These are phyloP conservation scores for Peromyscus aztecus DNA, from an alignment of 2,797 vertebrate genomes.

Conservation along the genomic window DNA sequence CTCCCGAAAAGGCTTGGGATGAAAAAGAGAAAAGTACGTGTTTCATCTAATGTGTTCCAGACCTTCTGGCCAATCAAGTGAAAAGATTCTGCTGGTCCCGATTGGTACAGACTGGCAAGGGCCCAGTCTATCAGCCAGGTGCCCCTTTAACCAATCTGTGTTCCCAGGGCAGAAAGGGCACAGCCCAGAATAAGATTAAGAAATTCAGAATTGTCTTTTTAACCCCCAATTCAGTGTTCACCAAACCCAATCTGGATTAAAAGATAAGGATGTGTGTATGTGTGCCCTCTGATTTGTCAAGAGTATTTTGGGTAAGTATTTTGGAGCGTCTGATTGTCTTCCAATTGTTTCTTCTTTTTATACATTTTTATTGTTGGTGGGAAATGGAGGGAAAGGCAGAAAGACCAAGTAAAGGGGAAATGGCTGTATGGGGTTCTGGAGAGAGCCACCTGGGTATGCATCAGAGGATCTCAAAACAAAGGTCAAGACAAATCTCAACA, in stretches of 20 bases:
- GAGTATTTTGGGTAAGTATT: neutral
- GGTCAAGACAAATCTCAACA: neutral
- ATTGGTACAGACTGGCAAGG: neutral
- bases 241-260: neutral
- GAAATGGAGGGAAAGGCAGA: neutral
- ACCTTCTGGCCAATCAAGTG: neutral
- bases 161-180: neutral
- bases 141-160: neutral
- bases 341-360: conserved; percentile 20
- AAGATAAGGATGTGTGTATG: neutral
- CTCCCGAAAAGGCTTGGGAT: neutral
- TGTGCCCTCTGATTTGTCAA: neutral
- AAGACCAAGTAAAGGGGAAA: neutral
- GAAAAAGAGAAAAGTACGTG: neutral
- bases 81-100: neutral
- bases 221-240: neutral
- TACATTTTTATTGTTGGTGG: neutral
- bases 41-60: neutral
- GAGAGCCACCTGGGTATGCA: neutral
- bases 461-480: neutral
- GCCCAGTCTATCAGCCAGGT: neutral
- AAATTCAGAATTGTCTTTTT: neutral
- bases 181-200: neutral
- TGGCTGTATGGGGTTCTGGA: neutral
- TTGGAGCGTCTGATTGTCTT: neutral